A percentile compares a stretch with the other conserved stretches of the same genome.
Evolutionary conservation across 2,797 vertebrate genomes (phyloP).

Genomic region (Rhodeus uyekii): DNA sequence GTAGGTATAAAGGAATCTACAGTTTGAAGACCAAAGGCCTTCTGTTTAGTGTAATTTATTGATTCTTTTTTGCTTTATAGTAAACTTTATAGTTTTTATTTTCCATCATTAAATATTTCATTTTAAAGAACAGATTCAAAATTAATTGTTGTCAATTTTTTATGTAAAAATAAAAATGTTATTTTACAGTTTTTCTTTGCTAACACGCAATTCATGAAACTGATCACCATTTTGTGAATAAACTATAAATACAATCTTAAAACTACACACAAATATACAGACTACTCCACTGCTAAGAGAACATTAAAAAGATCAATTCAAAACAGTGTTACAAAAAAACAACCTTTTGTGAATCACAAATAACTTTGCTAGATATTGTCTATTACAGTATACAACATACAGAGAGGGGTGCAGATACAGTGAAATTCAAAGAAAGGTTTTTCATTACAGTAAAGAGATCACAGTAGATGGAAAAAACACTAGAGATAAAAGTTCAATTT

Average conservation of each 20-base stretch:
- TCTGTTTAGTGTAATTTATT: background rate
- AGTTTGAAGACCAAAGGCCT: slow-evolving; percentile 18
- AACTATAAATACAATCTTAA: background rate
- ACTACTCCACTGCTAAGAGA: background rate
- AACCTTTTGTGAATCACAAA: background rate
- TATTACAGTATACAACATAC: background rate
- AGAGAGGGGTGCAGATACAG: background rate
- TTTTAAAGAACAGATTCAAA: background rate
- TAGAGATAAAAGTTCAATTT: background rate
- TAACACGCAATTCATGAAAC: background rate
- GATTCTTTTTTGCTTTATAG: background rate
- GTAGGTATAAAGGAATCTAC: slow-evolving; percentile 68
- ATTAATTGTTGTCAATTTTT: background rate
- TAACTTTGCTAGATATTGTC: background rate
- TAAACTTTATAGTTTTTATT: background rate
- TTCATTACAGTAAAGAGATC: background rate
- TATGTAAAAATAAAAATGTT: background rate
- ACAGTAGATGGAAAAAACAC: background rate
- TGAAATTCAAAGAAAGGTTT: background rate
- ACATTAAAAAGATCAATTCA: background rate
- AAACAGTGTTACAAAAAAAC: background rate
- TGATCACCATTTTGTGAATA: background rate
- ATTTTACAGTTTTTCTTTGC: background rate
- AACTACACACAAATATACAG: background rate
- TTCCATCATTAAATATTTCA: slow-evolving; percentile 3